Evolutionary conservation across 1,140 invertebrate genomes (phyloP).

Genomic region (Papilio xuthus): DNA sequence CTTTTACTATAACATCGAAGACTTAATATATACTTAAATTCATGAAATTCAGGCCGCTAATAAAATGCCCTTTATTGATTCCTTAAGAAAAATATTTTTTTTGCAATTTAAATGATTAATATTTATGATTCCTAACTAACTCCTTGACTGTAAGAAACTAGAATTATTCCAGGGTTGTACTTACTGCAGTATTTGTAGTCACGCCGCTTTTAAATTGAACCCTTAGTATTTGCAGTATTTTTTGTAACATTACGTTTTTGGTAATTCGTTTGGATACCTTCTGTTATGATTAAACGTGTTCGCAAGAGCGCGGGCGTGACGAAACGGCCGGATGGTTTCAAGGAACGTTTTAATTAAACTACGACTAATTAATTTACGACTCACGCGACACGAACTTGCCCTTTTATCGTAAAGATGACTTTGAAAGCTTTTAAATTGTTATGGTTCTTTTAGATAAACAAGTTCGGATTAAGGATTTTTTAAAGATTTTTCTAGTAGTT

Average conservation of each 20-base stretch:
- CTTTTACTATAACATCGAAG: too few relatives aligned
- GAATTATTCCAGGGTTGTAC: not conserved
- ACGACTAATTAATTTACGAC: conserved; percentile 36
- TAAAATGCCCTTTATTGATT: too few relatives aligned
- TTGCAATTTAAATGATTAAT: too few relatives aligned
- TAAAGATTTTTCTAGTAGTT: not conserved
- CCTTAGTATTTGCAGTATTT: conserved; percentile 44
- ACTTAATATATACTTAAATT: too few relatives aligned
- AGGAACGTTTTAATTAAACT: conserved; percentile 50
- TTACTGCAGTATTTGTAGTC: conserved; percentile 28
- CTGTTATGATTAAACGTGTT: conserved; percentile 70
- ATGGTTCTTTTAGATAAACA: not conserved
- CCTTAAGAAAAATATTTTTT: too few relatives aligned
- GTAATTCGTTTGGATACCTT: conserved; percentile 57
- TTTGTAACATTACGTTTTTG: conserved; percentile 56
- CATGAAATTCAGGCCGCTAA: too few relatives aligned
- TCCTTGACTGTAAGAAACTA: not conserved
- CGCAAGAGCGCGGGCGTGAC: conserved; percentile 52
- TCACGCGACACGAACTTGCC: conserved; percentile 25
- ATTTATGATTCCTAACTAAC: too few relatives aligned
- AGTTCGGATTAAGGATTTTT: not conserved
- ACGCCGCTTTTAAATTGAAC: conserved; percentile 39
- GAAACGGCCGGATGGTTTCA: conserved; percentile 51
- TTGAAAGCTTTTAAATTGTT: not conserved
- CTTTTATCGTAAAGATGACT: not conserved